Base-by-base conservation (phyloP, 2,113 vertebrate genomes). In the Rhea americana region DNA sequence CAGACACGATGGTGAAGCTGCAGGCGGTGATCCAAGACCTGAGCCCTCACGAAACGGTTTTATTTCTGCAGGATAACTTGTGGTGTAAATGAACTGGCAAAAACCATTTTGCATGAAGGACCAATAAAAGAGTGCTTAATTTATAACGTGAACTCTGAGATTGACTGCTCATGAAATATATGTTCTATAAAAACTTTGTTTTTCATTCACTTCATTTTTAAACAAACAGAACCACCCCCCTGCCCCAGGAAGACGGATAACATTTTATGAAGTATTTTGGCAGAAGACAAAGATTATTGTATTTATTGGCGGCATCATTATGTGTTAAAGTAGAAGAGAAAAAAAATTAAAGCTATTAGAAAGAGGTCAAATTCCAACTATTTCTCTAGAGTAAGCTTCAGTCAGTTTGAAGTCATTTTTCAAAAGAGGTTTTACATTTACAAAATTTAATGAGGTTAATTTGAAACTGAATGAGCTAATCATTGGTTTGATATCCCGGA, bases 321-420 rank as follows among this genome's bases (percentile, higher is more conserved):
- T 82, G 72, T 85, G 88, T 90, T 94, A 76, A 93, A 95, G 43
- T 59, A 63, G 87, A 91, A 85, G 61, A 59, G 35, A 51, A 61
- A 84, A 35, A 81, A 90, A 93, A 80, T 66, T 82, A 87, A 90
- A 95, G 66, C 73, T 81, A 53, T 94, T 93, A 89, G 32, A 62
- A 91, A 82, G 65, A 95, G 79, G 85, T 94, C 91, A 93, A 85
- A 95, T 95, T 94, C 48, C 93, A 95, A 88, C 19, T 48, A 63
- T 79, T 81, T 80, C 78, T 92, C 91, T 50, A 47, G 68, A 83
- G 72, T 45, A 70, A 85, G 25, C 43, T 41, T 68, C 62, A 76
- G 55, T 82, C 55, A 58, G 55, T 92, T 91, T 89, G 67, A 90
- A 94, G 80, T 88, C 24, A 68, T 85, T 96, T 96, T 94, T 92